Conservation (phyloP, 2,888 invertebrate species). For the Acholoe squamosa region DNA sequence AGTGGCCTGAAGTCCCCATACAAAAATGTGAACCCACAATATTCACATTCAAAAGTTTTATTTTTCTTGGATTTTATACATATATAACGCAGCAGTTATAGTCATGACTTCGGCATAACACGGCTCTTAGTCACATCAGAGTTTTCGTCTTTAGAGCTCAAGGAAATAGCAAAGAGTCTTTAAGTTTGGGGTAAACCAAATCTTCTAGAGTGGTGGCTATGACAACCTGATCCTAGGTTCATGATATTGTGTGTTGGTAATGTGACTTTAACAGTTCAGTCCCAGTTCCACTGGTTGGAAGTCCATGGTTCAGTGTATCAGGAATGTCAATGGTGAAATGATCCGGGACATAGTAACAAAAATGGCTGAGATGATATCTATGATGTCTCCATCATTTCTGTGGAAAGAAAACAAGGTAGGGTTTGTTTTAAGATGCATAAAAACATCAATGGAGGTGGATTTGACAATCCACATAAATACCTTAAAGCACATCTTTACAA, state of each 20-base stretch:
- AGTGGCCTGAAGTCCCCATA: too few relatives aligned
- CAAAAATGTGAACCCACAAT: too few relatives aligned
- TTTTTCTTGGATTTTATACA: too few relatives aligned
- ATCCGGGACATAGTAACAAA: neutral
- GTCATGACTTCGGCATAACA: too few relatives aligned
- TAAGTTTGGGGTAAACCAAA: neutral
- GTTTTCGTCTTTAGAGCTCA: too few relatives aligned
- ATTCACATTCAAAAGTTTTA: too few relatives aligned
- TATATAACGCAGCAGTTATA: too few relatives aligned
- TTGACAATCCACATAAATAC: neutral
- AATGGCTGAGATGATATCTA: neutral
- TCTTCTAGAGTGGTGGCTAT: neutral
- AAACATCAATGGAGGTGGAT: too few relatives aligned
- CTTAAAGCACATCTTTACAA: neutral
- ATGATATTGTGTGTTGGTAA: neutral
- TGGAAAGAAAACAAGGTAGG: neutral
- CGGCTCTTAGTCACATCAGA: too few relatives aligned
- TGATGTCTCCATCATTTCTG: constrained; percentile 23
- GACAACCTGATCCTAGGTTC: neutral
- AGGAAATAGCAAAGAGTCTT: too few relatives aligned
- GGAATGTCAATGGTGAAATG: neutral
- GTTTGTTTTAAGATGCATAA: neutral
- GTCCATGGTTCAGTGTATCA: neutral
- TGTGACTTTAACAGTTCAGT: neutral
- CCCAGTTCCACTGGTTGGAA: neutral